A percentile compares a stretch with the other conserved stretches of the same genome.
Conservation (phyloP, 2,113 vertebrate genomes). For the Coryphaenoides rupestris region DNA sequence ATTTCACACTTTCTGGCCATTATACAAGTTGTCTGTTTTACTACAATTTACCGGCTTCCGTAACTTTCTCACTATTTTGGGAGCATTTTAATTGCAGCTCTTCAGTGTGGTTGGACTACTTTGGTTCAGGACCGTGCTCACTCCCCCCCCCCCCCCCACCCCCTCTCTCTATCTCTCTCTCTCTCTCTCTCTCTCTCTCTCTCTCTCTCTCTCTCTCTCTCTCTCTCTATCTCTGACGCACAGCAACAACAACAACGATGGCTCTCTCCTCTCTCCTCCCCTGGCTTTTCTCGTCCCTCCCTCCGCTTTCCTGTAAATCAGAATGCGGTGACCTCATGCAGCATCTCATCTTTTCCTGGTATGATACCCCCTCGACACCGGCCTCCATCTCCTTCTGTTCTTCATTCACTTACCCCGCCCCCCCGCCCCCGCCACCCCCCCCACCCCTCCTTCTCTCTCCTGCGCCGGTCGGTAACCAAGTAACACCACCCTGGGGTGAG, state of each 20-base stretch:
- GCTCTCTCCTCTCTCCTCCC: no score
- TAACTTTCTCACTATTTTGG: slow-evolving; percentile 61
- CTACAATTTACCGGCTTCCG: slow-evolving; percentile 19
- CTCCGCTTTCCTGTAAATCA: not conserved
- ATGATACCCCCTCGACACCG: not conserved
- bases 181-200: no score
- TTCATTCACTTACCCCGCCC: not conserved
- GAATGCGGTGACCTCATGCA: not conserved
- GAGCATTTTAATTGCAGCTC: slow-evolving; percentile 62
- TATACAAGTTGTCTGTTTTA: no score
- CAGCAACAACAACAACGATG: no score
- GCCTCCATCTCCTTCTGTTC: not conserved
- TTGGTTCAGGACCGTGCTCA: slow-evolving; percentile 40
- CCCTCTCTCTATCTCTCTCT: not conserved
- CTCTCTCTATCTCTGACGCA: no score
- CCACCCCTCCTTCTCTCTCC: not conserved
- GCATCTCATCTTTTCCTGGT: not conserved
- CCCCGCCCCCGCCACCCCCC: not conserved
- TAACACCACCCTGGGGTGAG: not conserved
- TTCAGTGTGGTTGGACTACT: slow-evolving; percentile 51
- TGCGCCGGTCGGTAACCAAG: no score
- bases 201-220: no score
- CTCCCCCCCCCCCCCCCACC: not conserved
- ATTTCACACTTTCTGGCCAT: no score
- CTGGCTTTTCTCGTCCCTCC: no score